Evolutionary conservation across 2,113 vertebrate species (phyloP), one percentile per base, ranked within the genome.

Genomic region (Chauna torquata): DNA sequence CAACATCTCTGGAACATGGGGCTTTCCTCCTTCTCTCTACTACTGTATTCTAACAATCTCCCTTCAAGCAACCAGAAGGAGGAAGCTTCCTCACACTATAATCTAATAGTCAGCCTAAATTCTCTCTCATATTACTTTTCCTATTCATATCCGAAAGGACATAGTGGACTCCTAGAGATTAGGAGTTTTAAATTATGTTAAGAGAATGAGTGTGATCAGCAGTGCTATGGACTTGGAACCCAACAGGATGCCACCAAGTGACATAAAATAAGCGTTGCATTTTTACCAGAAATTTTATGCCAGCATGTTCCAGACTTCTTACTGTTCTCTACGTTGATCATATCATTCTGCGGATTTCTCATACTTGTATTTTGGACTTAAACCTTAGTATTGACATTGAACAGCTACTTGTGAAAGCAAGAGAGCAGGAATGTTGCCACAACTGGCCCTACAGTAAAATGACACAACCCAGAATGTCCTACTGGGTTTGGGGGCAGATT

Each of bases 401-500:
- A 16, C 1, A 45, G 52, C 16, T 62, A 23, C 28, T 82, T 74
- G 44, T 64, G 77, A 55, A n/a, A 85, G 36, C 30, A 78, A 78
- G 80, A 40, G 1, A 59, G 52, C 36, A 30, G 62, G 45, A 44
- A 6, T 28, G 17, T 45, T 55, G 64, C 72, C 80, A 34, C 57
- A 45, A 25, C 66, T 64, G 74, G 76, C 28, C 42, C 24, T 12
- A 28, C 15, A 32, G 25, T 6, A 27, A 49, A 50, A 16, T 22
- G 19, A 34, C n/a, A 23, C 8, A 40, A 49, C 76, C 74, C 40
- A 68, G 88, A 91, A 77, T 84, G 77, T 96, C 98, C 97, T 97
- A 40, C 30, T 96, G 92, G 96, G 96, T 98, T 98, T 97, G 97
- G 97, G 95, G 98, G 97, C 94, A 98, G 97, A 98, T 98, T 98